Evolutionary conservation across 1,140 invertebrate genomes (phyloP).

Genomic region (Branchinecta lindahli): DNA sequence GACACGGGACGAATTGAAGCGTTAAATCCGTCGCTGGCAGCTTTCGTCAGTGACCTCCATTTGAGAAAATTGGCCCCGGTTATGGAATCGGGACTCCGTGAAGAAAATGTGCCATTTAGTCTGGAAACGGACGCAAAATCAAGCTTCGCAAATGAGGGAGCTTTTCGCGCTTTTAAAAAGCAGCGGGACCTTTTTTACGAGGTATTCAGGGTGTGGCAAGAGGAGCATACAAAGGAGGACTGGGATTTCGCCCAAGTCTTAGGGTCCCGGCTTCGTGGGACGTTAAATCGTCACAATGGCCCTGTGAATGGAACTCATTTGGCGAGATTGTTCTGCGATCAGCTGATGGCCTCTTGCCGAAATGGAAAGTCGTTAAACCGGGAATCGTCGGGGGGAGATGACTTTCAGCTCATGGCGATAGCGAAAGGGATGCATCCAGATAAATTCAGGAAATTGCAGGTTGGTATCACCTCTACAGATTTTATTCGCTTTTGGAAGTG

Average conservation of each 20-base stretch:
- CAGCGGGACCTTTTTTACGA: slow-evolving; percentile 1
- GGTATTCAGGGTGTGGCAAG: neutral
- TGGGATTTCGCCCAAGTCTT: neutral
- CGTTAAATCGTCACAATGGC: slow-evolving; percentile 3
- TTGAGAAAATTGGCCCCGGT: neutral
- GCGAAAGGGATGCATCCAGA: neutral
- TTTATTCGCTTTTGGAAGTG: no score
- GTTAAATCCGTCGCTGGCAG: neutral
- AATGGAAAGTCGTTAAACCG: neutral
- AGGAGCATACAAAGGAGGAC: neutral
- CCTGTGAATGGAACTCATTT: neutral
- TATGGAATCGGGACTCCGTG: neutral
- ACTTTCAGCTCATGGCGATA: neutral
- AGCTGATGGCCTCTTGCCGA: neutral
- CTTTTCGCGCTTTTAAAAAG: slow-evolving; percentile 1
- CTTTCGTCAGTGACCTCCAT: neutral
- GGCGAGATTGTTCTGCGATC: neutral
- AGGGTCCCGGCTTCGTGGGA: neutral
- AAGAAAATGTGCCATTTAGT: slow-evolving; percentile 4
- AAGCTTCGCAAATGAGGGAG: neutral
- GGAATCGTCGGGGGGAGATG: neutral
- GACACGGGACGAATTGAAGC: neutral
- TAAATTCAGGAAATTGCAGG: neutral
- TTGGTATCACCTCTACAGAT: neutral
- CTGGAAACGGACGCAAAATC: neutral